Evolutionary conservation across 2,888 invertebrate species (phyloP), one percentile per base, ranked within the genome.

Genomic region (Galeruca laticollis): DNA sequence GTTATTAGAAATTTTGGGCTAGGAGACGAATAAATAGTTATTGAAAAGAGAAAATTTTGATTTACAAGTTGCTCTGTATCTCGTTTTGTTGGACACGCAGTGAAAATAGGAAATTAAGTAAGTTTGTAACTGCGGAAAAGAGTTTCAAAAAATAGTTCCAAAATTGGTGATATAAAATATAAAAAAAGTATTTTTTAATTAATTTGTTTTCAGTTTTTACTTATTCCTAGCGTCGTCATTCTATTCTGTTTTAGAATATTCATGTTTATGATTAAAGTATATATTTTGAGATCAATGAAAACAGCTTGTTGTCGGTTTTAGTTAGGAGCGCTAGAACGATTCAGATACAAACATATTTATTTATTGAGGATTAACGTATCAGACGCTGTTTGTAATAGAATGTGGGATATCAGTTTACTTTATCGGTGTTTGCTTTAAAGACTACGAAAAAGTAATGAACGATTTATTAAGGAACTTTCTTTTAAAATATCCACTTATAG

Each of bases 301-400:
- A 26, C 26, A 26, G 26, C 26, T 26, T 26, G 26, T 26, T 26
- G 26, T 26, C 26, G 26, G 26, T 26, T 37, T 9, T 37, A 9
- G 11, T 43, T 43, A 43, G 43, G 11, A 43, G 43, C 43, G 1
- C 26, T 26, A 26, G 26, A 21, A 52, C 4, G 52, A 11, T 26
- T 10, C 11, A 52, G 26, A 52, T n/a, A 52, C 21, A 52, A 52
- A 52, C 52, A 21, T 52, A 26, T 52, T 52, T 52, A 26, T 52
- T 52, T 52, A n/a, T 26, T 11, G n/a, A 26, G 52, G 52, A 52
- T 52, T 51, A 52, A 52, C 26, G 6, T 52, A 52, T 52, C 52
- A 26, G 52, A n/a, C 13, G 26, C 26, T 52, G 26, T 52, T 52
- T 52, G 26, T 26, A 52, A 26, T 11, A 5, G 52, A 52, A 52